Percentiles rank a stretch among this genome's conserved stretches.
Evolutionary conservation across 2,888 invertebrate species (phyloP).

Genomic region (Diaperis boleti): DNA sequence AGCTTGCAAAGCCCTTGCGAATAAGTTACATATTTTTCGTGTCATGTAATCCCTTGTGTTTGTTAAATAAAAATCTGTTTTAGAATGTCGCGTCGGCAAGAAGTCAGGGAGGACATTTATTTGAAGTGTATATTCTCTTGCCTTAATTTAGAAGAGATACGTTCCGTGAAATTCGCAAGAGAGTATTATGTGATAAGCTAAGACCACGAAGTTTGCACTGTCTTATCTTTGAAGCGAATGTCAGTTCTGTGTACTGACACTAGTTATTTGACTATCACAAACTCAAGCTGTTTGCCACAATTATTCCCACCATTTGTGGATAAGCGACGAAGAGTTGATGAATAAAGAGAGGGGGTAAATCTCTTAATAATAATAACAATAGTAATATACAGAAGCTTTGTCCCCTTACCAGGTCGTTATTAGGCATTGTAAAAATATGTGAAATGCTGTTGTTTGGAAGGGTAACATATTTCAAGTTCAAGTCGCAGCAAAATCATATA

Average conservation of each 20-base stretch:
- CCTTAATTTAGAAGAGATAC: constrained; percentile 51
- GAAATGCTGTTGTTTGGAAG: too few relatives aligned
- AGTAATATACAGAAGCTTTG: too few relatives aligned
- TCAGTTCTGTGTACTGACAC: constrained; percentile 57
- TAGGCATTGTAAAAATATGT: too few relatives aligned
- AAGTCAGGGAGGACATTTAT: constrained; percentile 21
- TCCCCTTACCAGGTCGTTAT: too few relatives aligned
- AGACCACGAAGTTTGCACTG: constrained; percentile 56
- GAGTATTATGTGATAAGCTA: constrained; percentile 56
- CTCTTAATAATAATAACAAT: too few relatives aligned
- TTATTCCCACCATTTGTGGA: constrained; percentile 40
- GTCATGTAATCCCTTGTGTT: too few relatives aligned
- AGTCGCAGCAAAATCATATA: too few relatives aligned
- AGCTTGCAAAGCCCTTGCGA: too few relatives aligned
- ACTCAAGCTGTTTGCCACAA: constrained; percentile 55
- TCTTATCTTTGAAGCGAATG: constrained; percentile 56
- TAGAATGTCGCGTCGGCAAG: not conserved
- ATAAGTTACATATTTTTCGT: too few relatives aligned
- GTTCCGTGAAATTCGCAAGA: constrained; percentile 52
- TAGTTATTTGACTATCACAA: constrained; percentile 58
- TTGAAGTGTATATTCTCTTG: constrained; percentile 31
- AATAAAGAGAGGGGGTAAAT: constrained; percentile 19
- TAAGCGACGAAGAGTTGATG: constrained; percentile 23
- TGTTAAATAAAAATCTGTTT: not conserved
- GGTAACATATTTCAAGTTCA: too few relatives aligned